Base-by-base conservation (phyloP, 2,113 vertebrate genomes). In the Andinoacara biseriatus region DNA sequence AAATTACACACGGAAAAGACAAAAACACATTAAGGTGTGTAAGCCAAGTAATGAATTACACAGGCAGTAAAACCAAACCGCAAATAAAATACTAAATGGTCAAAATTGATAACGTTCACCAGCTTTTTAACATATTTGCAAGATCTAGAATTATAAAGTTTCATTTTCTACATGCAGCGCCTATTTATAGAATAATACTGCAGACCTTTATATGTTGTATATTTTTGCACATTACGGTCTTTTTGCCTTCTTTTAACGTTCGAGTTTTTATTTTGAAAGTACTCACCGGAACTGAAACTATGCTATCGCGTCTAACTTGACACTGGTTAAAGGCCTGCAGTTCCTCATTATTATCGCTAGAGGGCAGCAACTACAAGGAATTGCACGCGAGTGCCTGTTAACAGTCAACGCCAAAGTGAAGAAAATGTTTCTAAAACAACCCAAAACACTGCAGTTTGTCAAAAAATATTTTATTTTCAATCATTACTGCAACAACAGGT, bases 321-420 rank as follows among this genome's bases (percentile, higher is more conserved):
- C 15, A 10, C 5, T 40, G 10, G 3, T 18, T 49, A 15, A 15
- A 17, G 22, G 7, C 40, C 40, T 49, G 63, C 40, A 67, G 40
- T 49, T 67, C 63, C 5, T 5, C 2, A 14, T 2, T 9, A 0
- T 26, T 4, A 26, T 14, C 40, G 22, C 40, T 1, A 79, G 22
- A 65, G 5, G n/a, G 31, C 24, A 78, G 60, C 6, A 56, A 24
- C 63, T 26, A 10, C 15, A 18, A 7, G 46, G 1, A 7, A 18
- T 49, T 17, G 7, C 7, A 52, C 63, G 46, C 18, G 14, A 26
- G 22, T 17, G 17, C 22, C 63, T 67, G 14, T 5, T 6, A 6
- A 24, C 14, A 2, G 3, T 67, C 8, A 46, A 46, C 15, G 14
- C 26, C 38, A 46, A 38, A 10, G 43, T 67, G 38, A 67, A 10